Conservation (phyloP, 2,797 vertebrate genomes). For the Vipera ursinii region DNA sequence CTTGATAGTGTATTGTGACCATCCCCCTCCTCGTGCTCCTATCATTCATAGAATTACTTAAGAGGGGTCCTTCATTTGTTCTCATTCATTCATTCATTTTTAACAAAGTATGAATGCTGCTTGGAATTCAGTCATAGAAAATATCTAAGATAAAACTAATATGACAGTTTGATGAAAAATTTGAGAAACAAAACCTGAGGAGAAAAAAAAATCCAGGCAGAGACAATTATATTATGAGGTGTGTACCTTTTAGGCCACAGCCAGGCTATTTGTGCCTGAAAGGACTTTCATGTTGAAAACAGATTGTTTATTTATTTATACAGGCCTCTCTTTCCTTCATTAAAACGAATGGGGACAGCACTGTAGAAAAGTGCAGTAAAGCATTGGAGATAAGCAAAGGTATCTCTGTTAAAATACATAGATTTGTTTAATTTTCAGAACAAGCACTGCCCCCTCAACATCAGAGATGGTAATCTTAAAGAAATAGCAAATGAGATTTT, state of each 20-base stretch:
- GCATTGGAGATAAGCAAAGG: neutral
- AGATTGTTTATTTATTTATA: neutral
- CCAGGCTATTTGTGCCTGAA: neutral
- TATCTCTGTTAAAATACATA: neutral
- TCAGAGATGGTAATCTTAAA: neutral
- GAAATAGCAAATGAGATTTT: neutral
- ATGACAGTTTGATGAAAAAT: neutral
- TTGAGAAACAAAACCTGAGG: neutral
- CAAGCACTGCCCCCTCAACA: neutral
- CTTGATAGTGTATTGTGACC: neutral
- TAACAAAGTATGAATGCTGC: neutral
- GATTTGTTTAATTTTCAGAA: constrained; percentile 13
- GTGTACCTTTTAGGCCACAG: neutral
- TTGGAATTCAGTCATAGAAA: neutral
- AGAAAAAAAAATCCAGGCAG: neutral
- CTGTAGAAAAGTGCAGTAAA: neutral
- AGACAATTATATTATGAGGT: neutral
- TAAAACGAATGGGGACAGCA: neutral
- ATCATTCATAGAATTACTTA: neutral
- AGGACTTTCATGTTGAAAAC: neutral
- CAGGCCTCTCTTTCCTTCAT: neutral
- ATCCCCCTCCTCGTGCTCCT: neutral
- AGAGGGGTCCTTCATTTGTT: neutral
- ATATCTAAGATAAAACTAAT: neutral
- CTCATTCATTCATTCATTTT: neutral